A percentile compares a stretch with the other conserved stretches of the same genome.
These are phyloP conservation scores for Zoanthus solanderi DNA, from an alignment of 92 coral and sea anemone genomes.

Conservation along the genomic window DNA sequence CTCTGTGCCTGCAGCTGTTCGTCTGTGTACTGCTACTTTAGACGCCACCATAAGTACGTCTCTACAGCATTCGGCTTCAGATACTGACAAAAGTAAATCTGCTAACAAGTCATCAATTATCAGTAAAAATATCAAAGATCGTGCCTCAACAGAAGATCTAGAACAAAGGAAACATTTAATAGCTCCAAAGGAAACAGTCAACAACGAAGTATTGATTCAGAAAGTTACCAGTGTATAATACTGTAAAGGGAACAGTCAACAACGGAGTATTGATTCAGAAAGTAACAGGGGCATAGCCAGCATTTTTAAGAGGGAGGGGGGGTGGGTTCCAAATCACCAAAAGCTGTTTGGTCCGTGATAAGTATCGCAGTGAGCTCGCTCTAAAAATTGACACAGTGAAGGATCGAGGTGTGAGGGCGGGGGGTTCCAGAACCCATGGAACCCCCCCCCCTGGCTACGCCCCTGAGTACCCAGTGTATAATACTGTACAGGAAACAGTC, in stretches of 20 bases:
- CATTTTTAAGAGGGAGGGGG: too few relatives aligned
- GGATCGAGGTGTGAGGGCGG: too few relatives aligned
- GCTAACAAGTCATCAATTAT: background rate
- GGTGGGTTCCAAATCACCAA: too few relatives aligned
- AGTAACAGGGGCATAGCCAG: too few relatives aligned
- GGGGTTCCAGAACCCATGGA: too few relatives aligned
- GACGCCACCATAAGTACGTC: conserved; percentile 10
- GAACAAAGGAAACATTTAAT: conserved; percentile 25
- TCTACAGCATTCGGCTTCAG: conserved; percentile 37
- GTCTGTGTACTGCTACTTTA: conserved; percentile 22
- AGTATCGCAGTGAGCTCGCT: too few relatives aligned
- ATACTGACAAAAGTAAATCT: conserved; percentile 11
- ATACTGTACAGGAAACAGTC: background rate
- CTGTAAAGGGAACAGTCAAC: background rate
- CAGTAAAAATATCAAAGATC: background rate
- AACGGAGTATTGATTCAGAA: too few relatives aligned
- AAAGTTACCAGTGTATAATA: conserved; percentile 10
- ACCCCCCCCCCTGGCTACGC: too few relatives aligned
- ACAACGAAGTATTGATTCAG: background rate
- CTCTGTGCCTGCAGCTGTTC: conserved; percentile 58
- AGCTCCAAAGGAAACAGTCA: conserved; percentile 2
- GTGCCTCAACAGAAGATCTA: conserved; percentile 16
- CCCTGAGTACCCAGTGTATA: too few relatives aligned
- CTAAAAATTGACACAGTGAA: too few relatives aligned
- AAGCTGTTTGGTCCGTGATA: too few relatives aligned